Evolutionary conservation across 2,113 vertebrate species (phyloP).

Genomic region (Macroglossus sobrinus): DNA sequence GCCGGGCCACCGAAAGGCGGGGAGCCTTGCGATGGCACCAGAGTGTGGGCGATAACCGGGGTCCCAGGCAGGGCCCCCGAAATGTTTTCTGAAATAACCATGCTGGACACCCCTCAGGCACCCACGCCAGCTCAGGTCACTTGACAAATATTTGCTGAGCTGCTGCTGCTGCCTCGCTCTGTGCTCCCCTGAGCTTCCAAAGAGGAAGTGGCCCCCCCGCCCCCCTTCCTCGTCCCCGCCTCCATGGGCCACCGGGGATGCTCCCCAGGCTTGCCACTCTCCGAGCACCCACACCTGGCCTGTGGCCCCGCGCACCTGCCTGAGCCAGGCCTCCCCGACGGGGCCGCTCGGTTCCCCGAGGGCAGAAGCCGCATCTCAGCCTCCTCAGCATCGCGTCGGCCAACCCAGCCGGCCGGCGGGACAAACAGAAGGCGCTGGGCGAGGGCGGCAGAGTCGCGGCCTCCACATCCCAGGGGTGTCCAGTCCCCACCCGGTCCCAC

Average conservation of each 20-base stretch:
- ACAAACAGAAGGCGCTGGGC: neutral
- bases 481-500: too few relatives aligned
- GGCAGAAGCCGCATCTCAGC: neutral
- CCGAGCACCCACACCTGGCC: fast-evolving
- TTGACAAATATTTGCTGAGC: too few relatives aligned
- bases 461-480: fast-evolving
- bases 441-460: fast-evolving
- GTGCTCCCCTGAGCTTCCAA: neutral
- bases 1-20: neutral
- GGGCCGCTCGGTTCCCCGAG: neutral
- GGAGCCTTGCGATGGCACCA: neutral
- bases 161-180: fast-evolving
- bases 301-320: neutral
- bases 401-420: neutral
- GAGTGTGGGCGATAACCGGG: neutral
- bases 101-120: neutral
- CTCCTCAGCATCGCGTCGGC: neutral
- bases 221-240: too few relatives aligned
- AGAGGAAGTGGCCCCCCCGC: neutral
- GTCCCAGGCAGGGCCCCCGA: neutral
- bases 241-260: too few relatives aligned
- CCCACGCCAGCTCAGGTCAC: neutral
- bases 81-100: neutral
- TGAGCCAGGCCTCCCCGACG: neutral
- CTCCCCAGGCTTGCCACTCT: neutral